Conservation (phyloP, 2,113 vertebrate genomes). For the Pardalotus punctatus region DNA sequence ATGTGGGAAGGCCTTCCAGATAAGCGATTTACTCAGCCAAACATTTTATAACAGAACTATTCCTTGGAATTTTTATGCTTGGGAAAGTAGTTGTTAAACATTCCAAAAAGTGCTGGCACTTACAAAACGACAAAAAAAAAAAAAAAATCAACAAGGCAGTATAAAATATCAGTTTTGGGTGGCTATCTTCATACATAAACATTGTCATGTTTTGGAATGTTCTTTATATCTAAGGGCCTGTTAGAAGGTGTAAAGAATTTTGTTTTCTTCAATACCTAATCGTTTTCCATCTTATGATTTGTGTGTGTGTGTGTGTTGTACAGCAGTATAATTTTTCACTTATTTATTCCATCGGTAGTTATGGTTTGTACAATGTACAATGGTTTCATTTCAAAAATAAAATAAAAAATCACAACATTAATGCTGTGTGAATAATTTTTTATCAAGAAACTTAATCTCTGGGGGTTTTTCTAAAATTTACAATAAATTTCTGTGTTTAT, state of each 20-base stretch:
- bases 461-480: background rate
- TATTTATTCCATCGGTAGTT: slow-evolving; percentile 99
- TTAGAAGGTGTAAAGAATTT: slow-evolving; percentile 77
- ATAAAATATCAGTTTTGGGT: slow-evolving; percentile 49
- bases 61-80: slow-evolving; percentile 69
- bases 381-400: slow-evolving; percentile 85
- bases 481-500: slow-evolving; percentile 25
- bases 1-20: slow-evolving; percentile 44
- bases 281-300: slow-evolving; percentile 79
- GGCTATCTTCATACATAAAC: slow-evolving; percentile 63
- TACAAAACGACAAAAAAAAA: slow-evolving; percentile 48
- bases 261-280: slow-evolving; percentile 69
- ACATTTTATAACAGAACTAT: slow-evolving; percentile 67
- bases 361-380: slow-evolving; percentile 96
- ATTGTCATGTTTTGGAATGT: slow-evolving; percentile 73
- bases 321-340: slow-evolving; percentile 93
- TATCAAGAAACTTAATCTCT: background rate
- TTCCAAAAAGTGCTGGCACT: slow-evolving; percentile 82
- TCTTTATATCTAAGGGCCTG: slow-evolving; percentile 73
- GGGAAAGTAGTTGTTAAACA: slow-evolving; percentile 72
- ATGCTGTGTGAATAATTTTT: slow-evolving; percentile 32
- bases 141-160: slow-evolving; percentile 53
- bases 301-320: slow-evolving; percentile 85
- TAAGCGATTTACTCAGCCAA: slow-evolving; percentile 63
- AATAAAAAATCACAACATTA: slow-evolving; percentile 75